These are phyloP conservation scores for Athripsodes cinereus DNA, from an alignment of 2,888 invertebrate genomes.

Conservation along the genomic window DNA sequence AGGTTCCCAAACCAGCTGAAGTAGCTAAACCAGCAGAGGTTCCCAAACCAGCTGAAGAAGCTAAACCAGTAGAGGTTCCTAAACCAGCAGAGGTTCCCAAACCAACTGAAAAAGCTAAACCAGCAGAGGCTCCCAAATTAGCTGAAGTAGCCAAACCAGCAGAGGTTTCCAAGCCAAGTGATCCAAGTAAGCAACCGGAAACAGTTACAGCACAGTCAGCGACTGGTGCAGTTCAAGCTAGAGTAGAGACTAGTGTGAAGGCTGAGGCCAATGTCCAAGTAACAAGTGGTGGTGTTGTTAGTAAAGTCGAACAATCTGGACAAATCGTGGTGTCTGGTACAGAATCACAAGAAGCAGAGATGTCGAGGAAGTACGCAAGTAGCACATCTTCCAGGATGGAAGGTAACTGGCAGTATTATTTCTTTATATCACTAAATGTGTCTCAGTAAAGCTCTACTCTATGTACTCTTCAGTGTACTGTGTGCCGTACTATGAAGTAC, in stretches of 20 bases:
- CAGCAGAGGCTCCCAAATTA: slow-evolving; percentile 8
- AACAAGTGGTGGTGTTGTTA: background rate
- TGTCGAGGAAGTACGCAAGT: slow-evolving; percentile 54
- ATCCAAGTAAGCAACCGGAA: too few relatives aligned
- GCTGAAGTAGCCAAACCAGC: background rate
- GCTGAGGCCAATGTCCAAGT: slow-evolving; percentile 21
- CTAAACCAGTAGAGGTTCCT: slow-evolving; percentile 12
- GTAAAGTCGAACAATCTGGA: slow-evolving; percentile 31
- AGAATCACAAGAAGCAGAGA: slow-evolving; percentile 39
- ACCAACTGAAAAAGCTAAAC: background rate
- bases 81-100: slow-evolving; percentile 10
- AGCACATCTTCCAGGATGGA: slow-evolving; percentile 58
- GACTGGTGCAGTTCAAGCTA: slow-evolving; percentile 16
- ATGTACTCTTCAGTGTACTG: too few relatives aligned
- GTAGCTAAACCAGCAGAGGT: slow-evolving; percentile 31
- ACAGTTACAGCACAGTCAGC: slow-evolving; percentile 19
- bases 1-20: slow-evolving; percentile 32
- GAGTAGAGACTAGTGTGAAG: slow-evolving; percentile 28
- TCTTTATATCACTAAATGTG: too few relatives aligned
- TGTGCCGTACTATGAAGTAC: too few relatives aligned
- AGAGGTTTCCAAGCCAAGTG: too few relatives aligned
- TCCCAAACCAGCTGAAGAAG: background rate
- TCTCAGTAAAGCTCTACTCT: too few relatives aligned
- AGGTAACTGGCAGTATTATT: slow-evolving; percentile 39
- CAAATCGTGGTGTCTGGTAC: slow-evolving; percentile 44